Evolutionary conservation across 2,113 vertebrate genomes (phyloP).

Genomic region (Ammodytes dubius): DNA sequence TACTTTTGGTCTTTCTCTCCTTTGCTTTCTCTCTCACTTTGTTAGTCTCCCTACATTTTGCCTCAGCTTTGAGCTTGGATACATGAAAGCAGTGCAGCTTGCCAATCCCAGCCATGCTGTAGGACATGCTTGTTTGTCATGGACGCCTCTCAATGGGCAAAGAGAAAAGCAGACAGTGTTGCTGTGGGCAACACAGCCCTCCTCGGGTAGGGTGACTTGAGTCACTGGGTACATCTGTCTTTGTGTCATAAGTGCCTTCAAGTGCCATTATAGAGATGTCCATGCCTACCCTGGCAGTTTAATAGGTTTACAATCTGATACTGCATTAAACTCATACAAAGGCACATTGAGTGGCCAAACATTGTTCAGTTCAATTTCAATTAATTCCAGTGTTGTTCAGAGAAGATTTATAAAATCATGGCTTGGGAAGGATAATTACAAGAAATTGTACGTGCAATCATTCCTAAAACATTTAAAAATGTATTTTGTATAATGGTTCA

Average conservation of each 20-base stretch:
- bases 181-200: constrained; percentile 68
- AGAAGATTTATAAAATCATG: neutral
- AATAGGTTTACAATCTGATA: constrained; percentile 36
- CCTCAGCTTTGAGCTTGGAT: constrained; percentile 13
- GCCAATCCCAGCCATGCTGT: constrained; percentile 45
- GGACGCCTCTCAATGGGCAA: constrained; percentile 58
- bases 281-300: constrained; percentile 8
- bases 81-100: constrained; percentile 58
- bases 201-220: constrained; percentile 45
- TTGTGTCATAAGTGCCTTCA: constrained; percentile 60
- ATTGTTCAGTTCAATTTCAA: neutral
- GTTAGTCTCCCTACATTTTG: constrained; percentile 13
- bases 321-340: constrained; percentile 26
- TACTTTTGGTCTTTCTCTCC: constrained; percentile 20
- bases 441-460: neutral
- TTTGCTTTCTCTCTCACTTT: constrained; percentile 45
- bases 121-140: constrained; percentile 75
- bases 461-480: neutral
- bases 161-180: constrained; percentile 57
- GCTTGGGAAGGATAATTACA: neutral
- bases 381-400: neutral
- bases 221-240: constrained; percentile 54
- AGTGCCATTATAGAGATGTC: constrained; percentile 49
- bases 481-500: neutral
- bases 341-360: neutral